Base-by-base conservation (phyloP, 2,888 invertebrate species). In the Heterodera filipjevi region DNA sequence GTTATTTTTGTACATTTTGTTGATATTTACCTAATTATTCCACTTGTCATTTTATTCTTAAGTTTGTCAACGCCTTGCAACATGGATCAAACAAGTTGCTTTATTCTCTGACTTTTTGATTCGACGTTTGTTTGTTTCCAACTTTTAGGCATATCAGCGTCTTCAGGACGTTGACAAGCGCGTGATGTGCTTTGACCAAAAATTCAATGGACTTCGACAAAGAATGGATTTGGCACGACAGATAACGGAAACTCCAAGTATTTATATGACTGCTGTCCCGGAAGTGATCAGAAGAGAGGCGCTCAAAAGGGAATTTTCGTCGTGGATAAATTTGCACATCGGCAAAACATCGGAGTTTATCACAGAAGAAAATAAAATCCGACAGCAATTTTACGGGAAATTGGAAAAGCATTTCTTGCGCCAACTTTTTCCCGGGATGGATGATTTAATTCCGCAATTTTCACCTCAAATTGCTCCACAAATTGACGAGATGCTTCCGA, bases 371-470 rank as follows among this genome's bases (percentile, higher is more conserved):
- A 92, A 94, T 16, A 91, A 92, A 6, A 91, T 93, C 16, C 92
- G 98, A 66, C 93, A 93, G 84, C 93, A 93, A 14, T 96, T 96
- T 89, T 93, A 93, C 84, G 89, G 91, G 0, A 92, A 93, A 81
- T 94, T 95, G 86, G 94, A 94, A 35, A 94, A 94, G 0, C 97
- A 92, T 87, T 92, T 92, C 84, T 91, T 98, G 10, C 93, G 93
- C 82, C 92, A 93, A 19, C 90, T 98, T 66, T 98, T 98, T 90
- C 94, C 95, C 0, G 96, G 96, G 0, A 92, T 97, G 92, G 93
- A 93, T 76, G 96, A 96, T 87, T 91, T 93, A 81, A 94, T 95
- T 1, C 93, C 94, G 3, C 91, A 93, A 0, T 96, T 94, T 90
- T 95, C 94, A 75, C 83, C 87, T 0, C 82, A 84, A 71, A 77